Base-by-base conservation (phyloP, 2,113 vertebrate species). In the Lanius collurio region DNA sequence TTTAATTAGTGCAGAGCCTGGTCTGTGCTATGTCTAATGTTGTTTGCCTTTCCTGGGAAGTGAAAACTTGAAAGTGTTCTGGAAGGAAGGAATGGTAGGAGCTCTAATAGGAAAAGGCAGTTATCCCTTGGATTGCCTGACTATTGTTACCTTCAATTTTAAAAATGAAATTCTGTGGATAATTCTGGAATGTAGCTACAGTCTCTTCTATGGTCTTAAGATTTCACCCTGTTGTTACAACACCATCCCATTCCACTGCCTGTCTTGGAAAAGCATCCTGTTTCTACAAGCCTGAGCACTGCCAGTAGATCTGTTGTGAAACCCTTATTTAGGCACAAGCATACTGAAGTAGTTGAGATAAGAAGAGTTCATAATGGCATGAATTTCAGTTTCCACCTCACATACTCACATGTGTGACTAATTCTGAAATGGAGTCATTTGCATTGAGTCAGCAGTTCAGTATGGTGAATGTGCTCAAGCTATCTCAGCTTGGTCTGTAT, bases 1-100 rank as follows among this genome's bases (percentile, higher is more conserved):
- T 94, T 74, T 91, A 81, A 84, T 95, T 89, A 95, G 64, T 55
- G 79, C 79, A 88, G 85, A 88, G 53, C 15, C 46, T 30, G 50
- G 9, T 88, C 90, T 93, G 90, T 69, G 85, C 83, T 77, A 0
- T 88, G 67, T 94, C 67, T 79, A 21, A 65, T 35, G 56, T 49
- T 88, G 86, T 82, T 93, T 95, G 49, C 30, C n/a, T 15, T 63
- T 95, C 63, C 70, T 76, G 70, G 53, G 63, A 83, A 73, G 67
- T 30, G 26, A 49, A 76, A 68, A 76, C 63, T 80, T 85, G 15
- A 9, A 86, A 85, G 20, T 52, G 19, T n/a, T 92, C 81, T 86
- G 37, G 41, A 76, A 69, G 49, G 57, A 42, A 57, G 50, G 20
- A 20, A 44, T 68, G 49, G n/a, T 42, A 62, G 67, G 23, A 64